Conservation (phyloP, 2,113 vertebrate species). For the Elephantulus edwardii region DNA sequence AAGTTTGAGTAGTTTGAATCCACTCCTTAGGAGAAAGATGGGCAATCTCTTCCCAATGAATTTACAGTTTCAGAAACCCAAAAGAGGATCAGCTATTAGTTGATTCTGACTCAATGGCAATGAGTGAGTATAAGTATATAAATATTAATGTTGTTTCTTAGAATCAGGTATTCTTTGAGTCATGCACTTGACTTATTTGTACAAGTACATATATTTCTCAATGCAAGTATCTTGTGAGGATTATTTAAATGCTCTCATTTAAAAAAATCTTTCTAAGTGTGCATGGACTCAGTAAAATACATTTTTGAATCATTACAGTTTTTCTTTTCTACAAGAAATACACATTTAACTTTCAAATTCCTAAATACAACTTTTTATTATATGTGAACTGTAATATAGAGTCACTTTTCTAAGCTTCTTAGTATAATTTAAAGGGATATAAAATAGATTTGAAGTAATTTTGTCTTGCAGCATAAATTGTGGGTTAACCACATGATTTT, state of each 20-base stretch:
- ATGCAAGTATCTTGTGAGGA: not conserved
- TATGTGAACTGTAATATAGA: constrained; percentile 60
- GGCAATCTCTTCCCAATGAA: too few relatives aligned
- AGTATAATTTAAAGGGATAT: not conserved
- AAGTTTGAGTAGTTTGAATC: too few relatives aligned
- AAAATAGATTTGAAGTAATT: constrained; percentile 11
- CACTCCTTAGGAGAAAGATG: too few relatives aligned
- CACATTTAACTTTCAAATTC: constrained; percentile 46
- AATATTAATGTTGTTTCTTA: not conserved
- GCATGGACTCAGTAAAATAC: constrained; percentile 1
- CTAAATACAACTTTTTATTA: constrained; percentile 72
- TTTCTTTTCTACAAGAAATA: constrained; percentile 73
- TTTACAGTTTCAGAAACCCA: too few relatives aligned
- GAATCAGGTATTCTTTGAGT: not conserved
- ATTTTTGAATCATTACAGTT: constrained; percentile 50
- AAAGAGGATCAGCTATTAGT: too few relatives aligned
- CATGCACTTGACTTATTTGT: not conserved
- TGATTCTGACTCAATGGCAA: too few relatives aligned
- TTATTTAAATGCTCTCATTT: not conserved
- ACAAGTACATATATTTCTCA: constrained; percentile 1
- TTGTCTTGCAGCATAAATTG: constrained; percentile 1
- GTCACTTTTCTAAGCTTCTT: constrained; percentile 30
- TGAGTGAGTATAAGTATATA: not conserved
- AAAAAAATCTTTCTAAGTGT: constrained; percentile 43
- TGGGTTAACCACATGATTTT: not conserved